Evolutionary conservation across 1,140 invertebrate genomes (phyloP).

Genomic region (Phthorimaea operculella): DNA sequence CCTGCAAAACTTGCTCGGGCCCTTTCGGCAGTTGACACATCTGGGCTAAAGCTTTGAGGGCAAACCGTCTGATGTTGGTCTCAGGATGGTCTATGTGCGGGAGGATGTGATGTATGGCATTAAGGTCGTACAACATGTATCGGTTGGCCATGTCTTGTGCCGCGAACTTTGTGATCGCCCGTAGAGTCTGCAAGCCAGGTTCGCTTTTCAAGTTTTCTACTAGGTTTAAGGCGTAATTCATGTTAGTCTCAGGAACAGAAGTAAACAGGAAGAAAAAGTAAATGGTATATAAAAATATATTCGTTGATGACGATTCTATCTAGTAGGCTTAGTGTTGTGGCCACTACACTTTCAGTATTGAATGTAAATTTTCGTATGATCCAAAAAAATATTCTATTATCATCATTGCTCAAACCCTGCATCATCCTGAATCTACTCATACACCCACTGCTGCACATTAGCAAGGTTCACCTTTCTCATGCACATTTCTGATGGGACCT

Average conservation of each 20-base stretch:
- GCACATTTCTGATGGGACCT: no score
- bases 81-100: constrained; percentile 47
- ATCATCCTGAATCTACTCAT: no score
- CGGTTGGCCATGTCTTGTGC: constrained; percentile 51
- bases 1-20: constrained; percentile 42
- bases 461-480: no score
- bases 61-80: constrained; percentile 49
- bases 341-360: no score
- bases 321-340: neutral
- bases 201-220: no score
- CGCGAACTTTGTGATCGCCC: constrained; percentile 55
- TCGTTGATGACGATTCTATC: neutral
- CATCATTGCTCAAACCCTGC: no score
- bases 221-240: neutral
- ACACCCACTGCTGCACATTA: no score
- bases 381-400: no score
- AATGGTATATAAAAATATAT: neutral
- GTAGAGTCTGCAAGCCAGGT: constrained; percentile 34
- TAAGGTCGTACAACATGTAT: constrained; percentile 33
- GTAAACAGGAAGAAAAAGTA: neutral
- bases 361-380: no score
- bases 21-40: constrained; percentile 50
- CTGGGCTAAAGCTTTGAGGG: constrained; percentile 51
- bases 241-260: neutral
- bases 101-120: constrained; percentile 43